Evolutionary conservation across 1,140 invertebrate species (phyloP).

Genomic region (Drosophila novamexicana): DNA sequence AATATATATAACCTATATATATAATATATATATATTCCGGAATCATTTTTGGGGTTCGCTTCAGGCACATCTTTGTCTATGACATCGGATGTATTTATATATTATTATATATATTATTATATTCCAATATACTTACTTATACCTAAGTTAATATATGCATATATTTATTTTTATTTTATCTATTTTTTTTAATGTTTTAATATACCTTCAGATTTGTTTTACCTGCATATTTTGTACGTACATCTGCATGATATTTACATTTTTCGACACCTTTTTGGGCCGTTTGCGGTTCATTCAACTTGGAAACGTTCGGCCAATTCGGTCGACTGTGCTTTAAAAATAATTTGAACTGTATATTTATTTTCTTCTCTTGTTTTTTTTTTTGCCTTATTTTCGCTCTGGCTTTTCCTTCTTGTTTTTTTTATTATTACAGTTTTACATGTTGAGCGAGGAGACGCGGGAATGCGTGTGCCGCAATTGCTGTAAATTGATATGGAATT

Average conservation of each 20-base stretch:
- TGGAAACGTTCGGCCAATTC: slow-evolving; percentile 36
- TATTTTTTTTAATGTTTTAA: neutral
- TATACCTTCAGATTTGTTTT: neutral
- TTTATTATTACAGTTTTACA: slow-evolving; percentile 28
- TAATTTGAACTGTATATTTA: slow-evolving; percentile 48
- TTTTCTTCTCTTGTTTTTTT: slow-evolving; percentile 5
- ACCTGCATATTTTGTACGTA: neutral
- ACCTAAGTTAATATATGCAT: neutral
- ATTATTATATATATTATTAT: neutral
- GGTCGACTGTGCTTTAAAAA: slow-evolving; percentile 55
- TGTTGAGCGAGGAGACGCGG: slow-evolving; percentile 18
- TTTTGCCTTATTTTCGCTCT: slow-evolving; percentile 24
- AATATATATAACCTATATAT: too few species aligned
- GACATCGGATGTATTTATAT: neutral
- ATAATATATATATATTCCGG: too few species aligned
- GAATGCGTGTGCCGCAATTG: slow-evolving; percentile 45
- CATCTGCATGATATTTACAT: neutral
- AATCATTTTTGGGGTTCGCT: too few species aligned
- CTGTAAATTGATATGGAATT: slow-evolving; percentile 63
- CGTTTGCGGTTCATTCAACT: slow-evolving; percentile 63
- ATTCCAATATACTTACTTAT: neutral
- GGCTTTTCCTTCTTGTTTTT: slow-evolving; percentile 7
- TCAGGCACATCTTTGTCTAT: too few species aligned
- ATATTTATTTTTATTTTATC: neutral
- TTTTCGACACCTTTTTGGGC: slow-evolving; percentile 23